A percentile compares a stretch with the other conserved stretches of the same genome.
These are phyloP conservation scores for Delia radicum DNA, from an alignment of 1,140 invertebrate species.

Conservation along the genomic window DNA sequence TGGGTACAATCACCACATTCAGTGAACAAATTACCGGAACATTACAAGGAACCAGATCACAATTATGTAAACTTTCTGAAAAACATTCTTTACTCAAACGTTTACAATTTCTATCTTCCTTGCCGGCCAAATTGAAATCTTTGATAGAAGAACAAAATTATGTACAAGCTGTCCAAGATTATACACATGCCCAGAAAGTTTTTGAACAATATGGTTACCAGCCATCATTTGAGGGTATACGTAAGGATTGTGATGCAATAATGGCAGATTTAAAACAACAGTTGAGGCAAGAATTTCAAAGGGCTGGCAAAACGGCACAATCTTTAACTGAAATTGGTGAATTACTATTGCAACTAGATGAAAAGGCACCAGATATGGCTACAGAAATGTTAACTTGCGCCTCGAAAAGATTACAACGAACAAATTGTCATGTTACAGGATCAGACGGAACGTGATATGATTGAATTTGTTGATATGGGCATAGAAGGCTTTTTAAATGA, in stretches of 20 bases:
- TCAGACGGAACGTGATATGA: constrained; percentile 78
- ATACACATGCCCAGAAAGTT: constrained; percentile 83
- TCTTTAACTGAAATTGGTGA: constrained; percentile 88
- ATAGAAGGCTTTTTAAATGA: constrained; percentile 92
- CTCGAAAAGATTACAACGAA: constrained; percentile 72
- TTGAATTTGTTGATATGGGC: constrained; percentile 93
- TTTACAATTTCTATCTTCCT: constrained; percentile 92
- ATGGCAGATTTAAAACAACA: constrained; percentile 76
- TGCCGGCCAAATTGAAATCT: constrained; percentile 86
- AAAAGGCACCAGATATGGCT: constrained; percentile 72
- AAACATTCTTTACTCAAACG: constrained; percentile 91
- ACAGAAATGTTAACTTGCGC: constrained; percentile 83
- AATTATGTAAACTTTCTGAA: constrained; percentile 86
- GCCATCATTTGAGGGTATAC: constrained; percentile 91
- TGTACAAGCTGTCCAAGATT: constrained; percentile 79
- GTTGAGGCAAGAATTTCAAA: constrained; percentile 70
- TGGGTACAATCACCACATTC: constrained; percentile 89
- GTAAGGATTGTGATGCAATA: constrained; percentile 84
- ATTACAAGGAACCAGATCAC: constrained; percentile 83
- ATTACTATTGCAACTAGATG: constrained; percentile 82
- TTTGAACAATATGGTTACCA: constrained; percentile 87
- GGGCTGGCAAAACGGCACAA: constrained; percentile 75
- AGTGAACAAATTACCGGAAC: constrained; percentile 89
- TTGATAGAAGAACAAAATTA: constrained; percentile 82
- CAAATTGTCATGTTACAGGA: constrained; percentile 71